Conservation (phyloP, 2,888 invertebrate genomes). For the Tetanocera ferruginea region DNA sequence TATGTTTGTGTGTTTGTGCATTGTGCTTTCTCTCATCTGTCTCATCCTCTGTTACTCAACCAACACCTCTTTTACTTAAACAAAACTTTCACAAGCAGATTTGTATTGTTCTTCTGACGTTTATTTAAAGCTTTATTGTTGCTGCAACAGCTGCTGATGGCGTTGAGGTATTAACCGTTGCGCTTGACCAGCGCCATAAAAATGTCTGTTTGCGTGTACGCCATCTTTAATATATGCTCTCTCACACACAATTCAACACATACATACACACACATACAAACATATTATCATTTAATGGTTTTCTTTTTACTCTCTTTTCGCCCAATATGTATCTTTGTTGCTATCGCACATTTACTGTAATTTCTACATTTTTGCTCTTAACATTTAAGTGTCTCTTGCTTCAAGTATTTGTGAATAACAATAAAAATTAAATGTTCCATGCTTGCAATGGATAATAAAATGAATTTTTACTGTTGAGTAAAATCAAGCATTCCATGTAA, state of each 20-base stretch:
- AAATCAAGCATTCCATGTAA: too few species aligned
- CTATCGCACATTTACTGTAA: conserved; percentile 1
- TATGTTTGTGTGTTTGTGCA: too few species aligned
- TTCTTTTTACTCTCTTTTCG: too few species aligned
- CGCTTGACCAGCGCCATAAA: conserved; percentile 64
- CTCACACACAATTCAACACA: background rate
- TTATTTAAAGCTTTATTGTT: conserved; percentile 26
- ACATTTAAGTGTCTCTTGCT: background rate
- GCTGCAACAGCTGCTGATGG: conserved; percentile 15
- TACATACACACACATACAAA: background rate
- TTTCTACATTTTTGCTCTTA: background rate
- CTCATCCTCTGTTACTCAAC: too few species aligned
- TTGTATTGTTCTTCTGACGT: conserved; percentile 13
- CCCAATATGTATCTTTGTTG: too few species aligned
- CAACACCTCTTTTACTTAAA: too few species aligned
- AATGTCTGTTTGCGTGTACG: conserved; percentile 63
- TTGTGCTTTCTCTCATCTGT: too few species aligned
- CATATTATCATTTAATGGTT: too few species aligned
- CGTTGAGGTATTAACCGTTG: conserved; percentile 49
- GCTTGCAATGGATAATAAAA: too few species aligned
- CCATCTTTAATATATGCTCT: conserved; percentile 52
- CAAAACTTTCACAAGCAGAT: background rate
- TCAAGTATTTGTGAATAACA: background rate
- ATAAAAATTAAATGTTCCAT: background rate
- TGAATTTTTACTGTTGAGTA: too few species aligned